phyloP scores from a whole-genome alignment of 2,888 invertebrate species.

The Lagria hirta region DNA sequence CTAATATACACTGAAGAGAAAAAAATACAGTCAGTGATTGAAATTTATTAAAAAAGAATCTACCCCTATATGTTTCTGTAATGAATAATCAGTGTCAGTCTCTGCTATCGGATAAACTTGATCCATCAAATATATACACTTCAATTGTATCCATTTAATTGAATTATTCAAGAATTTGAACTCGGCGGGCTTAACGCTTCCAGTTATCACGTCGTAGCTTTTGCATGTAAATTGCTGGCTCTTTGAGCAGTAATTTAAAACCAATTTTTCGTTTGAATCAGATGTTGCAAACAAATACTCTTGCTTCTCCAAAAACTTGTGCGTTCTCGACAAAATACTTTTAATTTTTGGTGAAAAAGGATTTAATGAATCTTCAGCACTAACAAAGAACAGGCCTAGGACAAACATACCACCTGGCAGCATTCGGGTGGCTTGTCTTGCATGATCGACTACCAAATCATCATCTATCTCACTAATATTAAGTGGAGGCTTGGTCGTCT shows the following conservation, averaged over 20 bases:
- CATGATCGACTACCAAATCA: conserved; percentile 76
- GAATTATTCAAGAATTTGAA: conserved; percentile 73
- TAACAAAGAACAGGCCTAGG: conserved; percentile 77
- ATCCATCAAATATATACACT: conserved; percentile 76
- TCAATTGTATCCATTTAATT: conserved; percentile 75
- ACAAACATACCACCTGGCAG: conserved; percentile 87
- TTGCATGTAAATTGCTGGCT: conserved; percentile 64
- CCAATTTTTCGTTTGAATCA: conserved; percentile 62
- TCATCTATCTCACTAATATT: conserved; percentile 63
- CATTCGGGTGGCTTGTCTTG: conserved; percentile 85
- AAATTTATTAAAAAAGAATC: conserved; percentile 12
- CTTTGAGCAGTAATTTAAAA: conserved; percentile 62
- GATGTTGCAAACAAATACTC: conserved; percentile 64
- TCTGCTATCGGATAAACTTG: conserved; percentile 70
- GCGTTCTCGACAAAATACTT: conserved; percentile 59
- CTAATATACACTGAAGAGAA: conserved; percentile 61
- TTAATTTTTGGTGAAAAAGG: conserved; percentile 61
- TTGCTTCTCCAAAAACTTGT: conserved; percentile 60
- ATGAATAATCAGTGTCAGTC: conserved; percentile 62
- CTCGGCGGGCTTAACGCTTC: conserved; percentile 68
- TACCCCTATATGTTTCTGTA: conserved; percentile 72
- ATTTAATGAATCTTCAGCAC: conserved; percentile 65
- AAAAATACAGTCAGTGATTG: conserved; percentile 1
- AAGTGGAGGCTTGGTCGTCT: conserved; percentile 32
- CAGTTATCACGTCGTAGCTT: conserved; percentile 62